Base-by-base conservation (phyloP, 2,797 vertebrate genomes). In the Pachyuromys duprasi region DNA sequence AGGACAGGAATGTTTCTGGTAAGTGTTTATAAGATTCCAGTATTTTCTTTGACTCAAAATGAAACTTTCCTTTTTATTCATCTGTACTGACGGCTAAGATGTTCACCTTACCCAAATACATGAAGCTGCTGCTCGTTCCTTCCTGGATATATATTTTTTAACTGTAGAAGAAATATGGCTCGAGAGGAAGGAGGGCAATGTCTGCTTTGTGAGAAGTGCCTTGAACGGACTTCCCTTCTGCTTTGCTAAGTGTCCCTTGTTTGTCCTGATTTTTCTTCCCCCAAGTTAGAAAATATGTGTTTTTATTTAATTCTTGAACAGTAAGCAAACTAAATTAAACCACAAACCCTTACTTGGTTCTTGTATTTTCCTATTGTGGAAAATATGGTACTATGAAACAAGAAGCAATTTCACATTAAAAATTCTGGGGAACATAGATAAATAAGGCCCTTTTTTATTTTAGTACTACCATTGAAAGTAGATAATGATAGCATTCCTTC, bases 1-100 rank as follows among this genome's bases (percentile, higher is more conserved):
- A 17, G 24, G 31, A 95, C 65, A 81, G 90, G 93, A 98, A 95
- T 75, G 97, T 83, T 86, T n/a, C 89, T 92, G 95, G 97, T 98
- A 97, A 96, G 96, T 97, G 95, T 60, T 83, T 86, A 62, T 80
- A 94, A 96, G 95, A 83, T 57, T 63, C 0, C 22, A 22, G 1
- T 78, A 74, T 90, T 53, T 94, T 89, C 72, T 92, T 83, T 36
- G 42, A 70, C 45, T 90, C 33, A 74, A 69, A 94, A 74, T 80
- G 53, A 95, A 93, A 91, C 42, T 87, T 14, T 49, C 67, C 62
- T 62, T 65, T 72, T 80, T 62, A 33, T 79, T 49, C 86, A 26
- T 87, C 14, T 8, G 12, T 39, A 83, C 36, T 69, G 33, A 91
- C 81, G 63, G 36, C 13, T 31, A 93, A 36, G 83, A 53, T 72